Base-by-base conservation (phyloP, 2,888 invertebrate species). In the Drosophila meridiana region DNA sequence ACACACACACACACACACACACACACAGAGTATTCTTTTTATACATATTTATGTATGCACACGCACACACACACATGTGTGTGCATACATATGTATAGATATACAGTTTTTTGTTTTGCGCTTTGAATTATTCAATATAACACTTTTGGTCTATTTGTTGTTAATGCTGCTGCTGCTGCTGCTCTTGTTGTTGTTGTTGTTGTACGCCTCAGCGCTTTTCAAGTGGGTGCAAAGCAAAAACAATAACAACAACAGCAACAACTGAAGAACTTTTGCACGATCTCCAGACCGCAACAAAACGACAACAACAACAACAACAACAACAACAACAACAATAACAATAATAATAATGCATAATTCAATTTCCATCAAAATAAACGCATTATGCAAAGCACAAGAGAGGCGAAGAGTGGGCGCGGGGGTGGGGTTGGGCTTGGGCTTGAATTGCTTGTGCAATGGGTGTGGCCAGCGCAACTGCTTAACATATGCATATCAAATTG, bases 121-220 rank as follows among this genome's bases (percentile, higher is more conserved):
- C 69, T 89, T 89, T 83, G 77, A 81, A 87, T 87, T 84, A 85
- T 85, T 85, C 87, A 89, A 87, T 87, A 89, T 87, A 81, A 81
- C 82, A 83, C 80, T 87, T 85, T 83, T 77, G 70, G 84, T 87
- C 75, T 87, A 89, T 84, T 88, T 71, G 67, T 43, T 67, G 62
- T 58, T 61, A 28, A 36, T 70, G 42, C 52, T 68, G 38, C 45
- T 50, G 38, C 52, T 72, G 47, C 43, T 20, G 20, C 3, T 43
- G 45, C 13, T 47, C 26, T 43, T 43, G 42, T 59, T 61, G 60
- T 57, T 56, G 65, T 59, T 38, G 13, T 77, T 83, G 67, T 56
- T 72, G 88, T 75, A 82, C 69, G 89, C 78, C 76, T 83, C 83
- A 86, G 72, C 70, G 87, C 76, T 75, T 88, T 88, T 80, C 67